These are phyloP conservation scores for Drosophila bipectinata DNA, from an alignment of 1,140 invertebrate genomes.

Conservation along the genomic window DNA sequence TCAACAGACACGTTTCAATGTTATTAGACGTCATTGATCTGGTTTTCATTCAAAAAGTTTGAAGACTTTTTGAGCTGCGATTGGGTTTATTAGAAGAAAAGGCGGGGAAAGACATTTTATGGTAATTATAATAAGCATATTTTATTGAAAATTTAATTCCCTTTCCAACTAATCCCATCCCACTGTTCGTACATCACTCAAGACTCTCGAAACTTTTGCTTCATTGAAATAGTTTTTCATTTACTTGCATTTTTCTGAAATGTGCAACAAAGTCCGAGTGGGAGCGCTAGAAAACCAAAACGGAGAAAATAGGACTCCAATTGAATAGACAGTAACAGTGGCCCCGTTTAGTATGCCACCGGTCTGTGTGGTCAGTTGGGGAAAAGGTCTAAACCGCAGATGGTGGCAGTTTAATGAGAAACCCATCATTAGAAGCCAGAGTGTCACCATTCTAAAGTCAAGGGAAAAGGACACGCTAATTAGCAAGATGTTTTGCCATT, in stretches of 20 bases:
- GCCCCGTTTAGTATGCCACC: constrained; percentile 36
- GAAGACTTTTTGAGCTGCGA: neutral
- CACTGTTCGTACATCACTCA: constrained; percentile 47
- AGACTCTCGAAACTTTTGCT: constrained; percentile 67
- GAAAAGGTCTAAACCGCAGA: constrained; percentile 21
- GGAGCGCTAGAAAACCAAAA: neutral
- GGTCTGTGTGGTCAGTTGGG: constrained; percentile 37
- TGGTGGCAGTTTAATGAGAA: constrained; percentile 37
- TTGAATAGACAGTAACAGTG: constrained; percentile 28
- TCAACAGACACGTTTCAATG: neutral
- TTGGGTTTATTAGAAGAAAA: neutral
- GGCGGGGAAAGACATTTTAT: too few species aligned
- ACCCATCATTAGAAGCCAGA: constrained; percentile 20
- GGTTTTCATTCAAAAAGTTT: neutral
- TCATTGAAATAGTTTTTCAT: constrained; percentile 82
- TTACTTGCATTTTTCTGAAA: constrained; percentile 62
- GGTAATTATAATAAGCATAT: too few species aligned
- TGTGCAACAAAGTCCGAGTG: constrained; percentile 47
- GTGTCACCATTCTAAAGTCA: neutral
- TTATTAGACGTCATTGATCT: neutral
- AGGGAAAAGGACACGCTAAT: constrained; percentile 53
- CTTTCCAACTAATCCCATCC: neutral
- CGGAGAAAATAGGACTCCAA: neutral
- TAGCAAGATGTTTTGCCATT: constrained; percentile 27
- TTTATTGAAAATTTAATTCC: neutral